Evolutionary conservation across 2,113 vertebrate genomes (phyloP).

Genomic region (Epinephelus lanceolatus): DNA sequence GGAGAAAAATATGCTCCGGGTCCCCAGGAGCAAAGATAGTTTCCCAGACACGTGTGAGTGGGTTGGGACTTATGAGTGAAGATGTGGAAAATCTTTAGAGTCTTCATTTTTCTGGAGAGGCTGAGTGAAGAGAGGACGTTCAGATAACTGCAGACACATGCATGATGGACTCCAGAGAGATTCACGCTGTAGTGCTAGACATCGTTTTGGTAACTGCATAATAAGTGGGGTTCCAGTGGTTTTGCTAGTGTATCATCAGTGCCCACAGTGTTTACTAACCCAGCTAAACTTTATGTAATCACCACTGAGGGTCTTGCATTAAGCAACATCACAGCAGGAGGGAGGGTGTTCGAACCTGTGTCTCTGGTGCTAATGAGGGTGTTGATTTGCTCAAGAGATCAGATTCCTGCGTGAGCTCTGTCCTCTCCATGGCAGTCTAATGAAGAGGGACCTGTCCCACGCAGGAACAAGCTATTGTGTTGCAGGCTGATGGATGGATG

Average conservation of each 20-base stretch:
- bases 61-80: conserved; percentile 12
- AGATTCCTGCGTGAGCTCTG: conserved; percentile 59
- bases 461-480: conserved; percentile 59
- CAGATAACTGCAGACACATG: conserved; percentile 2
- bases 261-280: background rate
- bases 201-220: background rate
- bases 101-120: background rate
- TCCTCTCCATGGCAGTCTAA: conserved; percentile 69
- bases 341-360: conserved; percentile 31
- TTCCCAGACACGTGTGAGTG: conserved; percentile 36
- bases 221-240: background rate
- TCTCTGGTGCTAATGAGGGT: conserved; percentile 23
- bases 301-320: background rate
- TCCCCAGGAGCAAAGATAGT: conserved; percentile 30
- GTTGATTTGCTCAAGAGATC: conserved; percentile 43
- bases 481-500: conserved; percentile 67
- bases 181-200: background rate
- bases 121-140: background rate
- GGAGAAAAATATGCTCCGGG: conserved; percentile 34
- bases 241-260: background rate
- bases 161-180: background rate
- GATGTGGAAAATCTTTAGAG: conserved; percentile 5
- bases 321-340: background rate
- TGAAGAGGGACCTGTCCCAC: conserved; percentile 55
- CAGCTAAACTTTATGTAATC: background rate